Percentiles rank a stretch among this genome's conserved stretches.
Conservation (phyloP, 2,113 vertebrate genomes). For the Oxygymnocypris stewartii region DNA sequence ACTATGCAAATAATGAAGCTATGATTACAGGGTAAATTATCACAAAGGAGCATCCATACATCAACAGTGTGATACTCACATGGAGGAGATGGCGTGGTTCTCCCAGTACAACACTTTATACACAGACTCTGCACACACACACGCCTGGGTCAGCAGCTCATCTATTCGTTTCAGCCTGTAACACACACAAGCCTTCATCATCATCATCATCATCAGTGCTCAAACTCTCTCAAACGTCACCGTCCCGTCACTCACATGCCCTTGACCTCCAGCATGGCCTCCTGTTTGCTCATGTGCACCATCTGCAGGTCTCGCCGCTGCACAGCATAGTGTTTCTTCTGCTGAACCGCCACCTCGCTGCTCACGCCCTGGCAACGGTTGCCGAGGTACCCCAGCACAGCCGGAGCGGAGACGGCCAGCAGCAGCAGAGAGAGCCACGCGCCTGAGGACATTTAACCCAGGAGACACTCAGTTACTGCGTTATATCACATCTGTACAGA, state of each 20-base stretch:
- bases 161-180: conserved; percentile 89
- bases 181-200: background rate
- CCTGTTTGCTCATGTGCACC: conserved; percentile 87
- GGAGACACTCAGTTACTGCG: background rate
- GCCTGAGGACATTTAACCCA: conserved; percentile 64
- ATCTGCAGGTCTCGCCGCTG: conserved; percentile 85
- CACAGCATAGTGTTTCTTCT: conserved; percentile 77
- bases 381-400: conserved; percentile 88
- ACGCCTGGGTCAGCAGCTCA: conserved; percentile 81
- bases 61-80: conserved; percentile 74
- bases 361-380: conserved; percentile 75
- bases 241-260: conserved; percentile 82
- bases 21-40: background rate
- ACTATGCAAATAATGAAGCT: background rate
- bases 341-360: conserved; percentile 77
- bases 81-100: conserved; percentile 81
- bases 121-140: conserved; percentile 80
- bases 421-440: conserved; percentile 85
- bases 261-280: conserved; percentile 92
- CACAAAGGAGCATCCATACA: background rate
- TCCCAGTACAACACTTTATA: conserved; percentile 90
- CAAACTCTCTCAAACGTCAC: background rate
- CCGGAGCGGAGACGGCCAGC: conserved; percentile 78
- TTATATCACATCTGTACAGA: no score
- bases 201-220: no score